Base-by-base conservation (phyloP, 1,140 invertebrate genomes). In the Grapholita molesta region DNA sequence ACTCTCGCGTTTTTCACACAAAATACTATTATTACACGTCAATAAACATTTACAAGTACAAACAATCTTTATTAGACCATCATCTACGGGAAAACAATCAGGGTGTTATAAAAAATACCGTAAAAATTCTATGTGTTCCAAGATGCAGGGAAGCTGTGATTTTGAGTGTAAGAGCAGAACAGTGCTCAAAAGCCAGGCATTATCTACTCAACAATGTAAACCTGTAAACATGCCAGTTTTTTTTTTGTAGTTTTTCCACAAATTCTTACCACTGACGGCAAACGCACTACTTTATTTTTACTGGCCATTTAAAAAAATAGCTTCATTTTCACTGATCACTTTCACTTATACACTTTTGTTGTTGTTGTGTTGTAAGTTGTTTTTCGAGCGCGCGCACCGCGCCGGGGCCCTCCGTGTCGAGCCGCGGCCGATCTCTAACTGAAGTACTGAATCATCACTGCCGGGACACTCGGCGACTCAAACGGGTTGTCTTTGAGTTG, bases 221-320 rank as follows among this genome's bases (percentile, higher is more conserved):
- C 78, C 80, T 85, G 82, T 82, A 85, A 83, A 84, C 86, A 89
- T 89, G 86, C 86, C 78, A 83, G 76, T 79, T 78, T 76, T 70
- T 76, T 70, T 76, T 68, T 74, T 9, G 35, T 70, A n/a, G n/a
- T 38, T 57, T 65, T 28, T 48, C 67, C 57, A 42, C 35, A 48
- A 80, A 73, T 72, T 78, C 87, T 88, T 89, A 89, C 87, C 87
- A 89, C 85, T 68, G 87, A 89, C 68, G 87, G 87, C 85, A 89
- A 89, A 74, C 85, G 84, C 64, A 85, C 77, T 82, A 88, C 79
- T 78, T 82, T 87, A 79, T 78, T 80, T 85, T 85, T 89, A 87
- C 85, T 89, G 73, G 79, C 85, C 86, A 89, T 87, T 74, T 72
- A 83, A 52, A 78, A 53, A 70, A 67, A 66, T 73, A 74, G 72